A percentile compares a stretch with the other conserved stretches of the same genome.
phyloP scores from a whole-genome alignment of 1,140 invertebrate species.

The Microplitis mediator region DNA sequence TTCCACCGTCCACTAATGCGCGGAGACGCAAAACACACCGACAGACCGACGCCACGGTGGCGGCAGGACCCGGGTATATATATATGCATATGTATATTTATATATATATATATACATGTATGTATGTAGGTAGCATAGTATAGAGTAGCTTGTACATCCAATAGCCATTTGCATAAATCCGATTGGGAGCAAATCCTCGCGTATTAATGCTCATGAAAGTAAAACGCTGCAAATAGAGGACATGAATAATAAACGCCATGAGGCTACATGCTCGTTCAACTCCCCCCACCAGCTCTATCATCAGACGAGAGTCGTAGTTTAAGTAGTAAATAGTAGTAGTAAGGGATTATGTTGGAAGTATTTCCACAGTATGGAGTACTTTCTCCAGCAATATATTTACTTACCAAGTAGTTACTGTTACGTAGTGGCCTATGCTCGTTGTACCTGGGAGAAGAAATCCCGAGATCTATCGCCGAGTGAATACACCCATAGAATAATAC shows the following conservation, averaged over 20 bases:
- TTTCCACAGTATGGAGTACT: no score
- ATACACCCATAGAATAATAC: no score
- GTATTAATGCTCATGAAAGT: conserved; percentile 50
- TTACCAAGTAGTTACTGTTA: no score
- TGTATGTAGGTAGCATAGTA: neutral
- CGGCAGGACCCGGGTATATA: neutral
- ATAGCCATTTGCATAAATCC: conserved; percentile 52
- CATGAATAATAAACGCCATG: conserved; percentile 45
- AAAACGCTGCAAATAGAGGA: conserved; percentile 46
- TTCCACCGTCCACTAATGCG: conserved; percentile 5
- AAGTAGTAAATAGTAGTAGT: neutral
- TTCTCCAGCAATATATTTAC: no score
- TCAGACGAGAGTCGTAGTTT: neutral
- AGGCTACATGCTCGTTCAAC: conserved; percentile 4
- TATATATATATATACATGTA: neutral
- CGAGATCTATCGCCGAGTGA: no score
- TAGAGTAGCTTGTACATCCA: conserved; percentile 39
- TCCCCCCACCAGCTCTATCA: neutral
- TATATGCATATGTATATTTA: conserved; percentile 11
- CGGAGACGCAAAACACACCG: neutral
- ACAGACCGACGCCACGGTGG: neutral
- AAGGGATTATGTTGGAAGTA: no score
- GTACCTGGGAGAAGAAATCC: no score
- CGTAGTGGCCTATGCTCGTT: no score
- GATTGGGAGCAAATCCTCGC: conserved; percentile 44